phyloP scores from a whole-genome alignment of 2,888 invertebrate genomes.

The Adelphocoris suturalis region DNA sequence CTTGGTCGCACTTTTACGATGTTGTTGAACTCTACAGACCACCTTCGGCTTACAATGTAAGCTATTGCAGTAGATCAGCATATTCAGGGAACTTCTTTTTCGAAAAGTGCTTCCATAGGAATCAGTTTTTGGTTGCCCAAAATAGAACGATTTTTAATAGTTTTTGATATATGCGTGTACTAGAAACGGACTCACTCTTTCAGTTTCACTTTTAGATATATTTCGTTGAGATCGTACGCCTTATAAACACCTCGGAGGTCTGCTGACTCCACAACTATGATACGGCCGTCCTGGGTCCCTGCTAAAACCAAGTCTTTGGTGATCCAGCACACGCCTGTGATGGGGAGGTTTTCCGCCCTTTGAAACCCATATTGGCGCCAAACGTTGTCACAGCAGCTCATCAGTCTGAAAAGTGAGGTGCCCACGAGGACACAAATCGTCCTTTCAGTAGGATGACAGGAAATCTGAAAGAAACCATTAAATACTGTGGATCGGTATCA shows the following conservation, averaged over 20 bases:
- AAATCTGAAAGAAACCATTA: conserved; percentile 80
- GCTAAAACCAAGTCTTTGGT: conserved; percentile 88
- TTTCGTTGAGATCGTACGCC: conserved; percentile 82
- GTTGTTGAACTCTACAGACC: too few relatives aligned
- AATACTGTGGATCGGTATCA: too few relatives aligned
- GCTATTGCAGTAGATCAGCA: too few relatives aligned
- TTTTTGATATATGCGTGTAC: too few relatives aligned
- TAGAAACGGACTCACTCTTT: conserved; percentile 47
- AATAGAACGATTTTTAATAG: too few relatives aligned
- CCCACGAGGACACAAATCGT: conserved; percentile 86
- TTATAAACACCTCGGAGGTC: conserved; percentile 86
- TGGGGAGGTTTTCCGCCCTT: conserved; percentile 87
- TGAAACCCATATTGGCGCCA: conserved; percentile 92
- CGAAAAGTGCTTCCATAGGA: too few relatives aligned
- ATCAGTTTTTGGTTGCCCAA: too few relatives aligned
- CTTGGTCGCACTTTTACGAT: too few relatives aligned
- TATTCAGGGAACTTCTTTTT: too few relatives aligned
- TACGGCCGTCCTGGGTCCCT: conserved; percentile 87
- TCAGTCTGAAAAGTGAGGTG: conserved; percentile 85
- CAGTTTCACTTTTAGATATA: conserved; percentile 81
- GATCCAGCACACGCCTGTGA: conserved; percentile 90
- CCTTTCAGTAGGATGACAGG: conserved; percentile 88
- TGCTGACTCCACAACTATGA: conserved; percentile 91
- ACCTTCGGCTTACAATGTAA: too few relatives aligned
- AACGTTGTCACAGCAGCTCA: conserved; percentile 84